Percentiles rank a stretch among this genome's conserved stretches.
These are phyloP conservation scores for Leptinotarsa lineolata DNA, from an alignment of 1,140 invertebrate genomes.

Conservation along the genomic window DNA sequence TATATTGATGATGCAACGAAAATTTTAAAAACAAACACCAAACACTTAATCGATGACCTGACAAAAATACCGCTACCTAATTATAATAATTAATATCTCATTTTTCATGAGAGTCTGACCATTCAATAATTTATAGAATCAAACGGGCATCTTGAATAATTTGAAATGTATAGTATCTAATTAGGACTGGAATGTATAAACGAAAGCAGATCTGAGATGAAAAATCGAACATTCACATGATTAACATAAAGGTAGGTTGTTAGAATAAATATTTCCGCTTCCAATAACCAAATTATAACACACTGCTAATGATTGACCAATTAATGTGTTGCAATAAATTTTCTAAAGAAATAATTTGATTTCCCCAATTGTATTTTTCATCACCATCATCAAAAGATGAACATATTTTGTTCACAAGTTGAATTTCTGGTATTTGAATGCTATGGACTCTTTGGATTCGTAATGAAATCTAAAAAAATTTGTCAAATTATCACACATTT, in stretches of 20 bases:
- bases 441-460: too few species aligned
- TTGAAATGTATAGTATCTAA: not conserved
- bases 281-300: slow-evolving; percentile 1
- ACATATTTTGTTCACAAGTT: too few species aligned
- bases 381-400: too few species aligned
- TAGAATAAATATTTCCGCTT: slow-evolving; percentile 5
- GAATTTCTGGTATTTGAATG: too few species aligned
- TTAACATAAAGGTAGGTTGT: slow-evolving; percentile 3
- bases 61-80: not conserved
- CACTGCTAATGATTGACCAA: not conserved
- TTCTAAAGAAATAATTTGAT: not conserved
- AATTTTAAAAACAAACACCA: not conserved
- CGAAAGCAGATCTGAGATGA: not conserved
- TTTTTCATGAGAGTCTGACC: not conserved
- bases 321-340: not conserved
- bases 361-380: too few species aligned
- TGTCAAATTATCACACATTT: too few species aligned
- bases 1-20: not conserved
- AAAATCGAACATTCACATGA: not conserved
- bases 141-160: not conserved
- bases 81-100: slow-evolving; percentile 4
- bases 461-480: too few species aligned
- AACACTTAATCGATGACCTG: not conserved
- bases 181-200: not conserved
- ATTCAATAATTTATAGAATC: not conserved